Percentiles rank a stretch among this genome's conserved stretches.
Conservation (phyloP, 1,140 invertebrate species). For the Rhopalosiphum padi region DNA sequence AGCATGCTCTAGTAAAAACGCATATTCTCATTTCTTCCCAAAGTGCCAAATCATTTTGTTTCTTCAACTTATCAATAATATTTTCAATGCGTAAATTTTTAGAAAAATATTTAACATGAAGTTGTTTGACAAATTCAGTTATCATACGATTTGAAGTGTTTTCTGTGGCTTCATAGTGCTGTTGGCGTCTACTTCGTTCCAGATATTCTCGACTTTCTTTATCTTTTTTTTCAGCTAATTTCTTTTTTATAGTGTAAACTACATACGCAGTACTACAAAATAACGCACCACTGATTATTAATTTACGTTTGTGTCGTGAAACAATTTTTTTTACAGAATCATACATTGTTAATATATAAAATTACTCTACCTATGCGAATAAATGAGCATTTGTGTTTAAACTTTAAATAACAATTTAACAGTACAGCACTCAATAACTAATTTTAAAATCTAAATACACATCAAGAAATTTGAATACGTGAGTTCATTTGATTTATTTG, state of each 20-base stretch:
- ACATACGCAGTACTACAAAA: slow-evolving; percentile 42
- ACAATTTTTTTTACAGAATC: slow-evolving; percentile 45
- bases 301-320: slow-evolving; percentile 46
- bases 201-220: slow-evolving; percentile 38
- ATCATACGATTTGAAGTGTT: slow-evolving; percentile 48
- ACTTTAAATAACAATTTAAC: neutral
- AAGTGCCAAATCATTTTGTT: slow-evolving; percentile 26
- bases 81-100: slow-evolving; percentile 49
- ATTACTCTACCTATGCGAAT: neutral
- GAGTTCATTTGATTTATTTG: neutral
- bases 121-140: slow-evolving; percentile 35
- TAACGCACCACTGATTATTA: slow-evolving; percentile 32
- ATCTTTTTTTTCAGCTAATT: slow-evolving; percentile 43
- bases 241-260: slow-evolving; percentile 29
- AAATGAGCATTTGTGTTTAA: neutral
- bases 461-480: neutral
- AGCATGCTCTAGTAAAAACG: slow-evolving; percentile 44
- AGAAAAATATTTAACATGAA: slow-evolving; percentile 47
- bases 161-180: slow-evolving; percentile 47
- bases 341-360: slow-evolving; percentile 30
- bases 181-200: slow-evolving; percentile 48
- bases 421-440: neutral
- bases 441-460: neutral
- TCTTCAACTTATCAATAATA: slow-evolving; percentile 50
- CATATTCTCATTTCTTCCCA: slow-evolving; percentile 53